Base-by-base conservation (phyloP, 2,888 invertebrate genomes). In the Torymus auratus region DNA sequence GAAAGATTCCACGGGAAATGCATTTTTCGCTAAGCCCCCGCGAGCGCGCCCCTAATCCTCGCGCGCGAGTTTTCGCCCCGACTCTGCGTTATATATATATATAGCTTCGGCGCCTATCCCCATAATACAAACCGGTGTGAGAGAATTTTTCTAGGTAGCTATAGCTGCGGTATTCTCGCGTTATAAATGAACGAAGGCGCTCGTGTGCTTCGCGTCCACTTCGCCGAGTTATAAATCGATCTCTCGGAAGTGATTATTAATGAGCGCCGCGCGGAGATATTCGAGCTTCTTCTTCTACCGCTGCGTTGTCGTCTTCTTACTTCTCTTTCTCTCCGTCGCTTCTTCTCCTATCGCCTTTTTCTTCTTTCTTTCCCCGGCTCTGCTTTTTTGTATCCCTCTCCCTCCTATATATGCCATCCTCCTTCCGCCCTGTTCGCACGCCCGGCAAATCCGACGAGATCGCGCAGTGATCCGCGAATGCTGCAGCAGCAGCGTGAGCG, bases 161-260 rank as follows among this genome's bases (percentile, higher is more conserved):
- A 20, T 20, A 20, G 20, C 20, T 20, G n/a, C n/a, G 20, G 20
- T 20, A 20, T 20, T 20, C 20, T 20, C 20, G 20, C 60, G 65
- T 80, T 80, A 76, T 71, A 76, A 76, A 80, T 72, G 71, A 74
- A 64, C 69, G 50, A 62, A 20, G 58, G 58, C 64, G 20, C 20
- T 20, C 20, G 2, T 2, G 20, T 20, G 20, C 60, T 53, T 67
- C 53, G 68, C 64, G 67, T 60, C 13, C 15, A 56, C 73, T 65
- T 52, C 61, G 67, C 55, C 15, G 55, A 62, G 28, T 78, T 81
- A 73, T 73, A 77, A 80, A 80, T 82, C 74, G 61, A 78, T 81
- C 68, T 78, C 62, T 81, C 73, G 75, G 52, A 81, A 74, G 74
- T 78, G 71, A 81, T 81, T 81, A 78, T 81, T 78, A 78, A 75